Evolutionary conservation across 2,888 invertebrate genomes (phyloP).

Genomic region (Nycteola revayana): DNA sequence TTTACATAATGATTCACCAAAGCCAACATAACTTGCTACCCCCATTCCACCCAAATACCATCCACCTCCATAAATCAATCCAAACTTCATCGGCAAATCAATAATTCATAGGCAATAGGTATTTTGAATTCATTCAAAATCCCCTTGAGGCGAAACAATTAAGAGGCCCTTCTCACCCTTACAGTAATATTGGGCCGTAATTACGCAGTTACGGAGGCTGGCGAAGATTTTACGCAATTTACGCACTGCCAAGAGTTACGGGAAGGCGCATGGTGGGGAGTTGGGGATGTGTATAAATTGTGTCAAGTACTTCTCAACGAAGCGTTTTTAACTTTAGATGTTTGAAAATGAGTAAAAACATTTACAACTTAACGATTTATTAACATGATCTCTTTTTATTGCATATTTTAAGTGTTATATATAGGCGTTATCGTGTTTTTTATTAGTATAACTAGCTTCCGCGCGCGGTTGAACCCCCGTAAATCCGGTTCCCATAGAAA

Average conservation of each 20-base stretch:
- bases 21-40: background rate
- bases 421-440: too few relatives aligned
- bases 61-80: slow-evolving; percentile 35
- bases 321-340: too few relatives aligned
- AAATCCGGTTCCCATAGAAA: too few relatives aligned
- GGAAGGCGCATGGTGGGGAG: slow-evolving; percentile 4
- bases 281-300: background rate
- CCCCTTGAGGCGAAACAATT: slow-evolving; percentile 58
- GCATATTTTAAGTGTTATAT: too few relatives aligned
- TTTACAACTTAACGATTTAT: too few relatives aligned
- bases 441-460: too few relatives aligned
- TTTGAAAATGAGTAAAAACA: too few relatives aligned
- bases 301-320: too few relatives aligned
- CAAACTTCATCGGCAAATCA: slow-evolving; percentile 41
- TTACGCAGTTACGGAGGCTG: slow-evolving; percentile 57
- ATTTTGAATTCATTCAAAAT: slow-evolving; percentile 50
- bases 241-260: slow-evolving; percentile 45
- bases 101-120: slow-evolving; percentile 52
- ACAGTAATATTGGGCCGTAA: slow-evolving; percentile 57
- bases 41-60: slow-evolving; percentile 4
- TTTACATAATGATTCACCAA: too few relatives aligned
- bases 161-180: slow-evolving; percentile 43
- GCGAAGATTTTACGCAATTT: slow-evolving; percentile 74
- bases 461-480: too few relatives aligned
- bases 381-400: too few relatives aligned